Evolutionary conservation across 2,888 invertebrate genomes (phyloP).

Genomic region (Monopis laevigella): DNA sequence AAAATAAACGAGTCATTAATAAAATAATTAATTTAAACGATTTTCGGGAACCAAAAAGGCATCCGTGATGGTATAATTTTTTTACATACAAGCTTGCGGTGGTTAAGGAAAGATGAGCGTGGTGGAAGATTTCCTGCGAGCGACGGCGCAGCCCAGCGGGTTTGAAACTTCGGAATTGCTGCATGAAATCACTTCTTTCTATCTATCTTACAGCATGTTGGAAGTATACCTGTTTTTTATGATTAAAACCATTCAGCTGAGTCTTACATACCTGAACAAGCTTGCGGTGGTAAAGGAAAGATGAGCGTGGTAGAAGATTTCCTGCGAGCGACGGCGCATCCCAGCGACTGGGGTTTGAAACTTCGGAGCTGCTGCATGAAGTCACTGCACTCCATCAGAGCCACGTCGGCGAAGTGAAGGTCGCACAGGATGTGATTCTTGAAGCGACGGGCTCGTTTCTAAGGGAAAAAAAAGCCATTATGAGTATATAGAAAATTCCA

Average conservation of each 20-base stretch:
- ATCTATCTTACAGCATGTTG: too few species aligned
- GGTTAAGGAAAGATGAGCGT: constrained; percentile 94
- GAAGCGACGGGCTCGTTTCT: constrained; percentile 73
- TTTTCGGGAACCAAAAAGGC: too few species aligned
- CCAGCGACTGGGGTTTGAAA: constrained; percentile 95
- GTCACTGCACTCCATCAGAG: constrained; percentile 96
- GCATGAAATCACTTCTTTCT: constrained; percentile 98
- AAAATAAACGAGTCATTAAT: constrained; percentile 2
- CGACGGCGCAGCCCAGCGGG: constrained; percentile 95
- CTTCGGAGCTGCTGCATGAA: constrained; percentile 96
- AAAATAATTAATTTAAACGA: too few species aligned
- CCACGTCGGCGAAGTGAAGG: constrained; percentile 95
- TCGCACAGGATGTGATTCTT: constrained; percentile 95
- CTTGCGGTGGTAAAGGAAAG: constrained; percentile 93
- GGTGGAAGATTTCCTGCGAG: constrained; percentile 91
- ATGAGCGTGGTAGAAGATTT: constrained; percentile 94
- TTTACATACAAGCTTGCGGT: constrained; percentile 93
- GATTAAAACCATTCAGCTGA: too few species aligned
- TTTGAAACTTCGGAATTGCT: constrained; percentile 95
- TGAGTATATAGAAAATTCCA: too few species aligned
- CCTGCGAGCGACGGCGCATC: constrained; percentile 92
- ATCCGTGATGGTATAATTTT: too few species aligned
- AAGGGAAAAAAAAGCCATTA: constrained; percentile 11
- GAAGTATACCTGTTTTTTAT: too few species aligned
- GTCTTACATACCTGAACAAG: constrained; percentile 90